Base-by-base conservation (phyloP, 2,797 vertebrate species). In the Pogoniulus pusillus region DNA sequence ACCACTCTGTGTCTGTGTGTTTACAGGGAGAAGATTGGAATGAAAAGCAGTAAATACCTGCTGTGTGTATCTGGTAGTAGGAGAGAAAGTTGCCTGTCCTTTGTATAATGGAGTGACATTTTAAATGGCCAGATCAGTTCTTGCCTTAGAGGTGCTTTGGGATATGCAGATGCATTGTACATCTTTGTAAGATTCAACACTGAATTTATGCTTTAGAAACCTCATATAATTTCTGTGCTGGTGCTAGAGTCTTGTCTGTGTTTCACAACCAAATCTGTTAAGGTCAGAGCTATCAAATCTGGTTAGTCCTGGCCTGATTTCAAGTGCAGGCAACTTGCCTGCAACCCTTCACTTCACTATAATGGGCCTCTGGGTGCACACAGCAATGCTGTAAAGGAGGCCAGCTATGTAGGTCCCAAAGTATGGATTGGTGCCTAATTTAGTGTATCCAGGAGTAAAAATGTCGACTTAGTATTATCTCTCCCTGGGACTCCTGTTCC, bases 401-500 rank as follows among this genome's bases (percentile, higher is more conserved):
- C 49, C 37, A 47, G 60, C 69, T 88, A 16, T 34, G 43, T 75
- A 81, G 55, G 45, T 81, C 62, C 78, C 0, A 4, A 64, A 71
- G 51, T 77, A 78, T 27, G 37, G 62, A 81, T 35, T 87, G 59
- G 55, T 82, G 74, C 68, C 58, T 88, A 69, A 82, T 86, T 86
- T 80, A 91, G 66, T 43, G 55, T 90, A 84, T 88, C 72, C 51
- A 65, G 65, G 43, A 37, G n/a, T 87, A 87, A 88, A 95, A 91
- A 69, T 39, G 45, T 43, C 2, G 0, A 30, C 22, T 79, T 69
- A 68, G 41, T 86, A 7, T 69, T 86, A 10, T 54, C 20, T 65
- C 37, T 90, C 51, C 35, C 35, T 73, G 41, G 49, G 45, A 70
- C 60, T 91, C 18, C 14, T 81, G 7, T 83, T 85, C 23, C 1